Evolutionary conservation across 2,888 invertebrate genomes (phyloP).

Genomic region (Carcina quercana): DNA sequence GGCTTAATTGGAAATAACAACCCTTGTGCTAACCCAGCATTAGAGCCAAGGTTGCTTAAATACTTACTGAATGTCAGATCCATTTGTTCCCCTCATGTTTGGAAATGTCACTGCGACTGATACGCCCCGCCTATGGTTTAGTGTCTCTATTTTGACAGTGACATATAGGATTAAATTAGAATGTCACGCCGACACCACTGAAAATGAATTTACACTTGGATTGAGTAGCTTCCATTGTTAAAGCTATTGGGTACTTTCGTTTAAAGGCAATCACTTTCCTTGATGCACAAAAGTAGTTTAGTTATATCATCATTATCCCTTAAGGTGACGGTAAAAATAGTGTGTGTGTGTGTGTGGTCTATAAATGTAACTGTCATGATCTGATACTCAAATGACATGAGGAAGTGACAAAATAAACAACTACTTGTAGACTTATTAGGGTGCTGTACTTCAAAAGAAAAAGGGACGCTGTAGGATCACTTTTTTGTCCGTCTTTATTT

Average conservation of each 20-base stretch:
- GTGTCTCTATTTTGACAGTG: constrained; percentile 68
- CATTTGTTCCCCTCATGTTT: constrained; percentile 65
- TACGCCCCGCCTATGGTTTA: constrained; percentile 64
- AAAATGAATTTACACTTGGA: constrained; percentile 47
- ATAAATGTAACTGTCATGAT: too few species aligned
- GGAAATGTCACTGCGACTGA: constrained; percentile 67
- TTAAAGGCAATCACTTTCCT: too few species aligned
- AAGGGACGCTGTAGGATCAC: too few species aligned
- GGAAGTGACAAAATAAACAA: too few species aligned
- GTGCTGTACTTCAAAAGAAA: too few species aligned
- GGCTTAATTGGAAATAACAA: constrained; percentile 42
- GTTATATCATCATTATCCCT: too few species aligned
- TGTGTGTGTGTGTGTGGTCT: too few species aligned
- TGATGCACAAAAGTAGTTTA: too few species aligned
- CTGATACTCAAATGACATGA: too few species aligned
- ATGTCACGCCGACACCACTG: constrained; percentile 46
- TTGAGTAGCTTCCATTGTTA: constrained; percentile 35
- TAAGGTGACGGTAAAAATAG: too few species aligned
- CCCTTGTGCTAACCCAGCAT: constrained; percentile 46
- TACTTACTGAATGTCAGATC: constrained; percentile 64
- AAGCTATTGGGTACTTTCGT: constrained; percentile 1
- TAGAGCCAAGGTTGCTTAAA: constrained; percentile 58
- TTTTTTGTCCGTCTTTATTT: too few species aligned
- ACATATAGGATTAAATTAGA: constrained; percentile 67
- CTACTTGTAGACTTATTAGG: too few species aligned